Evolutionary conservation across 2,797 vertebrate species (phyloP), one percentile per base, ranked within the genome.

Genomic region (Scleropages formosus): DNA sequence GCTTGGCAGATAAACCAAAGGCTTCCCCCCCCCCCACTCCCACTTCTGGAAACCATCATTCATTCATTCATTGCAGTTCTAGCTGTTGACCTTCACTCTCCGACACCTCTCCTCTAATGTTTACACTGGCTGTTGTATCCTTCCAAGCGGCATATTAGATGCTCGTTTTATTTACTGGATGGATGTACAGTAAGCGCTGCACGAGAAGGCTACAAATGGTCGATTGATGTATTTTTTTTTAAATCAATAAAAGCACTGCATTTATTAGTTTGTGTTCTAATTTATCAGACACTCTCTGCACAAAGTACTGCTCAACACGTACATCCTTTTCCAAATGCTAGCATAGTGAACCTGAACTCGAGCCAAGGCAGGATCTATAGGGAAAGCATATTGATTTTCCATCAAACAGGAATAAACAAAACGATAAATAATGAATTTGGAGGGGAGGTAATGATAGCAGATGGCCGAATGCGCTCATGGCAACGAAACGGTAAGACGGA

Each of bases 301-400:
- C 16, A 15, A 58, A 56, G 56, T 56, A 16, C 44, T 39, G 67
- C 7, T 58, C 31, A 58, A 56, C 4, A n/a, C 26, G 31, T 56
- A 13, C 51, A 71, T 58, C 51, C 51, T 71, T 69, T 64, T 71
- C 58, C 51, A 71, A 56, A 47, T 58, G 27, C 24, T 71, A 58
- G n/a, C 56, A 27, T 58, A 71, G 4, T 56, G 61, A n/a, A 72
- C 60, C n/a, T 24, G n/a, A 39, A 31, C 56, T 71, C 26, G 31
- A 71, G 51, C 20, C 24, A 58, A 15, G 11, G 58, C 53, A 60
- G 15, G n/a, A 53, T 71, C 20, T 24, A 63, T 26, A 60, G 63
- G 44, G 60, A 62, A 6, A 68, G 26, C n/a, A n/a, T 11, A 67
- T 65, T 75, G 73, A 78, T 49, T 65, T 78, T n/a, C 69, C 67